Evolutionary conservation across 2,113 vertebrate species (phyloP).

Genomic region (rabbit (Oryctolagus cuniculus)): mOryCun1.1 NC_091437.1:55796501-55797000

Average conservation of each 20-base stretch:
- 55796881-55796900: background rate
- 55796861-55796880: background rate
- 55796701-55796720: background rate
- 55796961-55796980: background rate
- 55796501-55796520: background rate
- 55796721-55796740: background rate
- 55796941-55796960: background rate
- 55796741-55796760: fast-evolving
- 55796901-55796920: background rate
- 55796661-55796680: constrained; percentile 63
- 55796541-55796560: background rate
- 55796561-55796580: background rate
- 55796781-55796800: background rate
- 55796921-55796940: background rate
- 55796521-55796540: background rate
- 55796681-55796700: background rate
- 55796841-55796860: background rate
- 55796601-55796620: background rate
- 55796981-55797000: no score
- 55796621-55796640: background rate
- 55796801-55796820: background rate
- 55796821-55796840: fast-evolving
- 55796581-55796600: background rate
- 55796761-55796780: background rate
- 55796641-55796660: constrained; percentile 27